These are phyloP conservation scores for Epinephelus coioides DNA, from an alignment of 2,797 vertebrate species.

Conservation along the genomic window DNA sequence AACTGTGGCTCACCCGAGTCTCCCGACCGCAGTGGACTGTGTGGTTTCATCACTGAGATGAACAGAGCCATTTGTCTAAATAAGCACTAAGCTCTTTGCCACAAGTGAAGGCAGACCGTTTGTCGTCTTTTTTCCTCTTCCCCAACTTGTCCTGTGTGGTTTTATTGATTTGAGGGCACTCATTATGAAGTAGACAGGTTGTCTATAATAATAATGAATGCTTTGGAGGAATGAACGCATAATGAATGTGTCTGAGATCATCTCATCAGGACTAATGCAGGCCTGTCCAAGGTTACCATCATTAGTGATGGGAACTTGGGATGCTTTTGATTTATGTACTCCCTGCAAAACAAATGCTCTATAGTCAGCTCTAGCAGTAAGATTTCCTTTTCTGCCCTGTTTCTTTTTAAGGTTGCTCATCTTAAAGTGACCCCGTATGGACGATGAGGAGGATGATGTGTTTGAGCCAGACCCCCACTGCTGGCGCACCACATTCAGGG, in stretches of 20 bases:
- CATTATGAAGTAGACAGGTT: conserved; percentile 73
- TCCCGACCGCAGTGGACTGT: conserved; percentile 66
- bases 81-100: conserved; percentile 64
- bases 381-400: conserved; percentile 13
- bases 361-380: conserved; percentile 10
- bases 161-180: conserved; percentile 73
- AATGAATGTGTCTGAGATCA: conserved; percentile 68
- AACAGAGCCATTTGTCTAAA: conserved; percentile 79
- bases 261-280: conserved; percentile 49
- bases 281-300: conserved; percentile 44
- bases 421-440: conserved; percentile 82
- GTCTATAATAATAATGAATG: conserved; percentile 67
- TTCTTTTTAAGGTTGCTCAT: conserved; percentile 66
- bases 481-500: conserved; percentile 81
- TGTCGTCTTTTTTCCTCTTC: conserved; percentile 46
- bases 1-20: conserved; percentile 61
- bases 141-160: conserved; percentile 64
- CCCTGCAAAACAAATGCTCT: conserved; percentile 2
- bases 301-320: conserved; percentile 23
- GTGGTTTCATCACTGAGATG: conserved; percentile 80
- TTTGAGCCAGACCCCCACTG: conserved; percentile 77
- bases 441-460: conserved; percentile 90
- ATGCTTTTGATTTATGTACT: conserved; percentile 12
- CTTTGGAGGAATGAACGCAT: conserved; percentile 39
- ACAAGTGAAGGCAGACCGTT: conserved; percentile 62